Percentiles rank a stretch among this genome's conserved stretches.
phyloP scores from a whole-genome alignment of 2,888 invertebrate genomes.

The Eupithecia pulchellata region DNA sequence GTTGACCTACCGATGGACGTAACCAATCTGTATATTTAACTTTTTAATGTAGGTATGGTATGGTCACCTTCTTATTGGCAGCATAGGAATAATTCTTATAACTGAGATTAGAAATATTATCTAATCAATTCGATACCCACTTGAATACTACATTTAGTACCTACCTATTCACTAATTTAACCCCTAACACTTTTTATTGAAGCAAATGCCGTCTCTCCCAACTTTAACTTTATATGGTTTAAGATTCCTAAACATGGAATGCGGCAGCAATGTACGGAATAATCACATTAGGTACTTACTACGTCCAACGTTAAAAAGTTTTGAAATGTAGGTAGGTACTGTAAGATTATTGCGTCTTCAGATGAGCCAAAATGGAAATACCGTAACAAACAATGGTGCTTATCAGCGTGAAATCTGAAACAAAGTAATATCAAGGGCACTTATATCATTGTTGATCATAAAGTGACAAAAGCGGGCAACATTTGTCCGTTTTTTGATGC shows the following conservation, averaged over 20 bases:
- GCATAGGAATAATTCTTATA: too few relatives aligned
- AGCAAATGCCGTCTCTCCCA: background rate
- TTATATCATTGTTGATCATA: conserved; percentile 32
- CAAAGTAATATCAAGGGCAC: conserved; percentile 23
- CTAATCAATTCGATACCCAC: background rate
- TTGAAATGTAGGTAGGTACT: background rate
- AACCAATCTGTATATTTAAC: too few relatives aligned
- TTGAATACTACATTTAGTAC: background rate
- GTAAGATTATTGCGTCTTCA: background rate
- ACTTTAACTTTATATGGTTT: background rate
- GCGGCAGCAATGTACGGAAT: background rate
- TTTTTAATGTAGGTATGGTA: too few relatives aligned
- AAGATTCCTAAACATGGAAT: background rate
- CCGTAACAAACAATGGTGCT: background rate
- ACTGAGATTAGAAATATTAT: background rate
- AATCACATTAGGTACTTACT: background rate
- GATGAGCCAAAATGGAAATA: background rate
- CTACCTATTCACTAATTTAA: background rate
- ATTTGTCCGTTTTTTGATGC: conserved; percentile 35
- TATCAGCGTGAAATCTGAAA: conserved; percentile 14
- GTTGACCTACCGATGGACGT: too few relatives aligned
- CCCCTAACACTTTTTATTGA: background rate
- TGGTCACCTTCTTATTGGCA: too few relatives aligned
- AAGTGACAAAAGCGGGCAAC: conserved; percentile 32
- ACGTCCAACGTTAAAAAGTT: background rate